These are phyloP conservation scores for Beroe forskalii DNA, from an alignment of 37 sponge, comb jelly and placozoan species.

Conservation along the genomic window DNA sequence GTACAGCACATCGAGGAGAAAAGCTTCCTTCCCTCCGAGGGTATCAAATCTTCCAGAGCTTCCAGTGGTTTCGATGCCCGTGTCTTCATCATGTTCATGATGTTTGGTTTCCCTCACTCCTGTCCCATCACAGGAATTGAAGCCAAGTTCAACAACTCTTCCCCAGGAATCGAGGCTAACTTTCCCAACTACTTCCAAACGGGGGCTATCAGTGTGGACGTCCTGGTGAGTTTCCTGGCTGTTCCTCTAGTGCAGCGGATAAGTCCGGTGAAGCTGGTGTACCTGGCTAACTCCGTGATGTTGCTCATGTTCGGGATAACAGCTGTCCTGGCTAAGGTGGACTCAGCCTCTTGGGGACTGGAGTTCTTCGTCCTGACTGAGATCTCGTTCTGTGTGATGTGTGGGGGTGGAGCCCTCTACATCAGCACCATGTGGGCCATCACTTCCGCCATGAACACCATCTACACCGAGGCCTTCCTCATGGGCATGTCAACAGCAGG, in stretches of 20 bases:
- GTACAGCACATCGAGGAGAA: no score
- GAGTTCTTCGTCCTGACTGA: slow-evolving; percentile 43
- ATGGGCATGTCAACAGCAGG: slow-evolving; percentile 44
- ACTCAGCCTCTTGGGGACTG: background rate
- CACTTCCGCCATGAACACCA: slow-evolving; percentile 15
- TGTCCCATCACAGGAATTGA: slow-evolving; percentile 32
- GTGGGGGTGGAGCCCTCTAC: slow-evolving; percentile 47
- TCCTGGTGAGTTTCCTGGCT: slow-evolving; percentile 28
- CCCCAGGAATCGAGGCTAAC: slow-evolving; percentile 39
- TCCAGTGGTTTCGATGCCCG: background rate
- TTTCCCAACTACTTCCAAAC: slow-evolving; percentile 58
- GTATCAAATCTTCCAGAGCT: no score
- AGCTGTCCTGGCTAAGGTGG: slow-evolving; percentile 27
- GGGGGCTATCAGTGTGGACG: slow-evolving; percentile 50
- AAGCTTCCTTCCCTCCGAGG: no score
- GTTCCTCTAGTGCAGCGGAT: slow-evolving; percentile 24
- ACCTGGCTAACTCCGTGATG: slow-evolving; percentile 42
- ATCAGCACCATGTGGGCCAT: slow-evolving; percentile 65
- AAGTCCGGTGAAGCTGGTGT: background rate
- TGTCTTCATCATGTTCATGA: slow-evolving; percentile 10
- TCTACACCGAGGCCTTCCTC: slow-evolving; percentile 55
- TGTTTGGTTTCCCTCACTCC: slow-evolving; percentile 14
- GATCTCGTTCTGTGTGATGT: slow-evolving; percentile 31
- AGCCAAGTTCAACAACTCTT: slow-evolving; percentile 32
- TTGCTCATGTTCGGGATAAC: slow-evolving; percentile 28